phyloP scores from a whole-genome alignment of 1,140 invertebrate genomes.

The Drosophila sulfurigaster region DNA sequence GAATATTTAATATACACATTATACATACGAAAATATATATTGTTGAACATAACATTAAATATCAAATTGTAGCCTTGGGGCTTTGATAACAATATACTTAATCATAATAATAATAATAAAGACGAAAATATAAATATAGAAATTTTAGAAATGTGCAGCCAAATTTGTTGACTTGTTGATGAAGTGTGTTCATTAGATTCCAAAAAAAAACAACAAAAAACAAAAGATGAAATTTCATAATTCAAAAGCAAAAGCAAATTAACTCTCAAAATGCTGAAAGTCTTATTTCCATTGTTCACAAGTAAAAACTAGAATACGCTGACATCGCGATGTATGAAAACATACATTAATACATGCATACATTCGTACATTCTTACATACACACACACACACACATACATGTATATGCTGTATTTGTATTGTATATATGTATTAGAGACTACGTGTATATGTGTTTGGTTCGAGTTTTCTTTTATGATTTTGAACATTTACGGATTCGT shows the following conservation, averaged over 20 bases:
- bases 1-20: constrained; percentile 11
- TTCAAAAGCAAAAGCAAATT: background rate
- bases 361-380: background rate
- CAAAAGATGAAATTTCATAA: background rate
- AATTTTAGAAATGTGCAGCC: constrained; percentile 32
- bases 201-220: background rate
- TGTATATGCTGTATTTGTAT: constrained; percentile 51
- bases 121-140: constrained; percentile 15
- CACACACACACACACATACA: background rate
- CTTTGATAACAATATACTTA: constrained; percentile 65
- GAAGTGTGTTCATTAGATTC: constrained; percentile 48
- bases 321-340: constrained; percentile 3
- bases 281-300: constrained; percentile 23
- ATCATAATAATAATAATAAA: constrained; percentile 40
- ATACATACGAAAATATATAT: constrained; percentile 18
- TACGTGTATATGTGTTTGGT: constrained; percentile 64
- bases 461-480: constrained; percentile 68
- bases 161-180: constrained; percentile 48
- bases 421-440: constrained; percentile 51
- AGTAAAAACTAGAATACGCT: constrained; percentile 15
- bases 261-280: constrained; percentile 11
- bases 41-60: constrained; percentile 44
- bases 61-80: constrained; percentile 48
- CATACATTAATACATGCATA: constrained; percentile 3
- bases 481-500: constrained; percentile 82